Conservation (phyloP, 2,888 invertebrate genomes). For the Epinotia bilunana region DNA sequence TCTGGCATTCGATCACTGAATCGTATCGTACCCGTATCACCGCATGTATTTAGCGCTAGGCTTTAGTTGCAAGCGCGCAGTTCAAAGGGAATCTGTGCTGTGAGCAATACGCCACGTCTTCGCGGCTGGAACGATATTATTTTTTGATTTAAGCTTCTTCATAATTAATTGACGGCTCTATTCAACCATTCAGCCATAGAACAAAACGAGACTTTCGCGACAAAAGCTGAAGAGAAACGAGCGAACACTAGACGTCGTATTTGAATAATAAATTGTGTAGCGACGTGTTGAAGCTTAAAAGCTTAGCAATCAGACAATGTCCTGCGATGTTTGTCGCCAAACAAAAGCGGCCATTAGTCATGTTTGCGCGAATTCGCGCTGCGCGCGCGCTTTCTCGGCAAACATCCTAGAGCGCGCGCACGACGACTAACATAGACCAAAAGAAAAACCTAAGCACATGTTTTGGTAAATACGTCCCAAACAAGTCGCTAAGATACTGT, state of each 20-base stretch:
- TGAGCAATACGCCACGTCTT: background rate
- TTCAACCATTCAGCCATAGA: background rate
- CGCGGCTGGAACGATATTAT: background rate
- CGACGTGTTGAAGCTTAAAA: constrained; percentile 24
- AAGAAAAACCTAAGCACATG: no score
- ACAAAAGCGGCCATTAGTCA: background rate
- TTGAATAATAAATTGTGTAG: constrained; percentile 15
- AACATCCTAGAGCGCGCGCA: constrained; percentile 18
- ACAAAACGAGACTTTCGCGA: constrained; percentile 20
- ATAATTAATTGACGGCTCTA: background rate
- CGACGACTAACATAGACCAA: background rate
- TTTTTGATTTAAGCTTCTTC: background rate
- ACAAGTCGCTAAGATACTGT: no score
- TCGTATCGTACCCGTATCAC: background rate
- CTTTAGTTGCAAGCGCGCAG: no score
- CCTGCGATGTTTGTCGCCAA: constrained; percentile 19
- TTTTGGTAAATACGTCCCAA: no score
- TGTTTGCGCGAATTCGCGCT: background rate
- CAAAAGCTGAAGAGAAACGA: constrained; percentile 17
- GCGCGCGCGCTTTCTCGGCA: constrained; percentile 32
- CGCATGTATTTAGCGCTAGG: no score
- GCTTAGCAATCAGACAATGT: constrained; percentile 36
- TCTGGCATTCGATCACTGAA: background rate
- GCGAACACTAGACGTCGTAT: constrained; percentile 28
- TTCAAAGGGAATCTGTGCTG: background rate